phyloP scores from a whole-genome alignment of 2,797 vertebrate genomes.

The Pristis pectinata region DNA sequence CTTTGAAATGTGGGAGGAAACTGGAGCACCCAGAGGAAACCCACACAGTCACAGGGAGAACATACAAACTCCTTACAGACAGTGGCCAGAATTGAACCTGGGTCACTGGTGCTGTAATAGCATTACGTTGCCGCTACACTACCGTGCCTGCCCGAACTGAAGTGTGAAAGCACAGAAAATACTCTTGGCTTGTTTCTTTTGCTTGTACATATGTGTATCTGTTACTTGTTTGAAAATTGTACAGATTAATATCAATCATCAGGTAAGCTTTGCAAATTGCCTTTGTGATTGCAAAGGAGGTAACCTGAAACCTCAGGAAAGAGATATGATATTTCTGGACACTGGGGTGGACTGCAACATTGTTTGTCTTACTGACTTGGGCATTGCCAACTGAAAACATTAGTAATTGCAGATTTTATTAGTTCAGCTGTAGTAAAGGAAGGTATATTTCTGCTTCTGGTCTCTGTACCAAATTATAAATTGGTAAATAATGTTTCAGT shows the following conservation, averaged over 20 bases:
- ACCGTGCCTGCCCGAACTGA: too few species aligned
- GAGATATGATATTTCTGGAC: not conserved
- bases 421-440: not conserved
- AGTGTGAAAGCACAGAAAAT: not conserved
- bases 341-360: too few species aligned
- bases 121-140: too few species aligned
- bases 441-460: not conserved
- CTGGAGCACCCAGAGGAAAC: too few species aligned
- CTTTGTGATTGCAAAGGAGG: not conserved
- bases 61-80: too few species aligned
- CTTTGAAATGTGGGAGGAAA: too few species aligned
- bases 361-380: not conserved
- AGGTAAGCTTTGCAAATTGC: not conserved
- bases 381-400: not conserved
- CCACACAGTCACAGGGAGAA: too few species aligned
- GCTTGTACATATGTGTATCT: not conserved
- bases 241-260: not conserved
- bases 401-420: not conserved
- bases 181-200: not conserved
- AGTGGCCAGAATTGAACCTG: too few species aligned
- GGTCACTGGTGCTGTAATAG: too few species aligned
- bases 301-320: not conserved
- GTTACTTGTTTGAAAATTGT: not conserved
- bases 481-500: not conserved
- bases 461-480: not conserved